A percentile compares a stretch with the other conserved stretches of the same genome.
Conservation (phyloP, 2,888 invertebrate species). For the Polietes domitor region DNA sequence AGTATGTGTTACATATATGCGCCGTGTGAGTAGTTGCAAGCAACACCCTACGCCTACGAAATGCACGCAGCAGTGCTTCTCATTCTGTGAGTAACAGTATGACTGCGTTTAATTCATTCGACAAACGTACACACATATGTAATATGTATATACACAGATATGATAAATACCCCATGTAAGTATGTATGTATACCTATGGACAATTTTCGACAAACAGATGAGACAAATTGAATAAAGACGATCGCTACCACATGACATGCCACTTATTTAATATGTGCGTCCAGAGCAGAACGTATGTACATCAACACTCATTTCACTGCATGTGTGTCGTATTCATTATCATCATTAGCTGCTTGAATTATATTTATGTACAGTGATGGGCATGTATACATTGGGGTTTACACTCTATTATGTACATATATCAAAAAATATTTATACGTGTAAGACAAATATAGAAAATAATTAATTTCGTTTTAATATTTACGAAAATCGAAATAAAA, state of each 20-base stretch:
- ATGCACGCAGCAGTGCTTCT: background rate
- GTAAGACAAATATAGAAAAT: background rate
- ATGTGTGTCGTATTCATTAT: constrained; percentile 11
- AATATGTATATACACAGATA: background rate
- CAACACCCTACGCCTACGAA: constrained; percentile 18
- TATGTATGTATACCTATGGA: background rate
- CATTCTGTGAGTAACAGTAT: background rate
- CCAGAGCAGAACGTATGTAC: background rate
- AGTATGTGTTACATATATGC: background rate
- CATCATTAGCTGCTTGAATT: constrained; percentile 11
- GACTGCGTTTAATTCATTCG: background rate
- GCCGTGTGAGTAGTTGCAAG: constrained; percentile 22
- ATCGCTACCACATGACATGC: constrained; percentile 14
- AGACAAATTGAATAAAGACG: constrained; percentile 28
- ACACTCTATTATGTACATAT: too few species aligned
- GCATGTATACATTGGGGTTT: background rate
- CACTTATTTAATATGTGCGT: background rate
- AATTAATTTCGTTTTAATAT: background rate
- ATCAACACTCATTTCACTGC: too few species aligned
- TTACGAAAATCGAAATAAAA: too few species aligned
- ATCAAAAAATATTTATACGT: too few species aligned
- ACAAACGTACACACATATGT: background rate
- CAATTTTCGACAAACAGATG: background rate
- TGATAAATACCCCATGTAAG: background rate
- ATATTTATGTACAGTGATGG: background rate